These are phyloP conservation scores for Scelioninae gen. 1 DNA, from an alignment of 2,888 invertebrate species.

Conservation along the genomic window DNA sequence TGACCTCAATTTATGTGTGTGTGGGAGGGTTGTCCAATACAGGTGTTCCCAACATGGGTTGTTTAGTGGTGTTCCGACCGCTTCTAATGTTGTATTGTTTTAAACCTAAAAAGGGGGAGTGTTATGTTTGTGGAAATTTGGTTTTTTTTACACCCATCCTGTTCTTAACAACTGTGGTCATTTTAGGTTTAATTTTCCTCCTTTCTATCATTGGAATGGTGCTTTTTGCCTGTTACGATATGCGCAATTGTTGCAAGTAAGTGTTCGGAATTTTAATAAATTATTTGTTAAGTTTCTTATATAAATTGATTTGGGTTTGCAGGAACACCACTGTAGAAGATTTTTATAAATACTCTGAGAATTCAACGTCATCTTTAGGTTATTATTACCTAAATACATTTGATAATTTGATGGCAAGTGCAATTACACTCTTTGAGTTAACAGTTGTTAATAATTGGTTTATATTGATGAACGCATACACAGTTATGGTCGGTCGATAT, in stretches of 20 bases:
- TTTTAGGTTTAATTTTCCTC: slow-evolving; percentile 93
- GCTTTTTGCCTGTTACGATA: slow-evolving; percentile 90
- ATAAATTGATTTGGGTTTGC: slow-evolving; percentile 71
- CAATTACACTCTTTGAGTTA: slow-evolving; percentile 93
- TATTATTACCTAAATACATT: slow-evolving; percentile 95
- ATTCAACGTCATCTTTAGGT: slow-evolving; percentile 89
- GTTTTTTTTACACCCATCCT: too few species aligned
- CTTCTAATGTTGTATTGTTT: too few species aligned
- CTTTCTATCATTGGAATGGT: slow-evolving; percentile 97
- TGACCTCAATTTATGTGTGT: too few species aligned
- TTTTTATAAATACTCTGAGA: slow-evolving; percentile 90
- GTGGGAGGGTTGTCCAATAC: too few species aligned
- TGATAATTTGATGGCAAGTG: slow-evolving; percentile 90
- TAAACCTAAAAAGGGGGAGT: too few species aligned
- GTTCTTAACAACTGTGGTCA: slow-evolving; percentile 92
- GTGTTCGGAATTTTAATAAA: slow-evolving; percentile 31
- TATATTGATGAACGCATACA: slow-evolving; percentile 94
- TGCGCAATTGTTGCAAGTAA: slow-evolving; percentile 93
- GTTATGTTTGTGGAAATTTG: too few species aligned
- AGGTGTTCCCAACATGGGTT: too few species aligned
- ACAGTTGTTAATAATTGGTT: slow-evolving; percentile 98
- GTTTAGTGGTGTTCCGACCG: too few species aligned
- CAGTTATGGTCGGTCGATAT: slow-evolving; percentile 89
- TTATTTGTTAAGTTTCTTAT: slow-evolving; percentile 3
- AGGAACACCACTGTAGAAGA: slow-evolving; percentile 94